Evolutionary conservation across 1,140 invertebrate genomes (phyloP), one percentile per base, ranked within the genome.

Genomic region (Lethocerus indicus): DNA sequence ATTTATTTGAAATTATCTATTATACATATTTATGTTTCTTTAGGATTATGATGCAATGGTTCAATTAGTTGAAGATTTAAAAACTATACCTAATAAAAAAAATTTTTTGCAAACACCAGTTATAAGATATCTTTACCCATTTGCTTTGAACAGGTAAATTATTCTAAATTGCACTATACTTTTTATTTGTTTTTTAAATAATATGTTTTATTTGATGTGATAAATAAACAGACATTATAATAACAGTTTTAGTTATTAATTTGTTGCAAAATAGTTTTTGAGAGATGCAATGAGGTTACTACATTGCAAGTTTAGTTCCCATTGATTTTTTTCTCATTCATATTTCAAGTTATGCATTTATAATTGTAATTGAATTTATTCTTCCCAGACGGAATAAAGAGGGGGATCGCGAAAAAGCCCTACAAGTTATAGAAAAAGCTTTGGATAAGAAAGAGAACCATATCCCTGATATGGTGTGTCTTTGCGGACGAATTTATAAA

Each of bases 41-140:
- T 64, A 86, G 74, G 93, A 95, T 63, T 98, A 99, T 61, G 88
- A 98, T 67, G 85, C 91, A 2, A 98, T 98, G 85, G 94, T 98
- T 16, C 83, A 89, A 59, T 70, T 99, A 35, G 90, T 98, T 0
- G 90, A 96, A 60, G 93, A 97, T 68, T 69, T 99, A 25, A 81
- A 83, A 61, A 84, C 85, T n/a, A 76, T 98, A 55, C 89, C 90
- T 47, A 90, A 87, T 61, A 81, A 86, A 47, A 86, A 85, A 58
- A 58, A 87, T 63, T 87, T 91, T 61, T 78, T 88, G 16, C 83
- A 87, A 57, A 89, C 88, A 39, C 80, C 86, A 13, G 83, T 87
- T 51, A 92, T 98, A 61, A 75, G 82, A 62, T 91, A 89, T 67
- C 71, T 91, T 42, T 98, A 96, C 67, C 92, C 92, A 2, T 99